Base-by-base conservation (phyloP, 1,140 invertebrate species). In the Drosophila burlai region DNA sequence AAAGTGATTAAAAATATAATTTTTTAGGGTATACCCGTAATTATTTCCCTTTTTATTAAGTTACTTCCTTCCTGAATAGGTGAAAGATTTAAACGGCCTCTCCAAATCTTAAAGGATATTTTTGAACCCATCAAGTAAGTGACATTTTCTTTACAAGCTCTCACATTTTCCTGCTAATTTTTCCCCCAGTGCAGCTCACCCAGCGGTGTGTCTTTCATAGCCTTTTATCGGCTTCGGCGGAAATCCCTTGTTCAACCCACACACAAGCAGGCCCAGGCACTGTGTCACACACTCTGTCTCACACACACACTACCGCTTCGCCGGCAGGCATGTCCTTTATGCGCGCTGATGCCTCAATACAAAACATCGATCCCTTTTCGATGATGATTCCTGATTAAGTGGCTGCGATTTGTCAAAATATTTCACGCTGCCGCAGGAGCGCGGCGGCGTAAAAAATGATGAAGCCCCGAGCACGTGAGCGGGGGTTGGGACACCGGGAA, bases 331-430 rank as follows among this genome's bases (percentile, higher is more conserved):
- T 62, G 82, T 81, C 74, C 80, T 82, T 69, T 80, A 69, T 77
- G 74, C 50, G 60, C 60, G 62, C 65, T 74, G 81, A 79, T 86
- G 80, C 82, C 82, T 87, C 83, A 83, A 87, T 77, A 87, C 80
- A 77, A 83, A 87, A 81, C 90, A 86, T 92, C 91, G 90, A 92
- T 92, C 85, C 85, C 81, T 90, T 86, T 79, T 69, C 72, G 85
- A 86, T 91, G 86, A 89, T 84, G 87, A 91, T 86, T 91, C 91
- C 76, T 92, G 90, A 92, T 92, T 92, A 91, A 92, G 90, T 91
- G 90, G 62, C 84, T 83, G 80, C 80, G 80, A 92, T 92, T 92
- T 90, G 90, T 92, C 90, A 92, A 91, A 92, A 92, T 92, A 92
- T 90, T 91, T 91, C 74, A 91, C 82, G 84, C 84, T 78, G 61